A percentile compares a stretch with the other conserved stretches of the same genome.
Evolutionary conservation across 2,797 vertebrate species (phyloP).

Genomic region (Pseudochirops corinnae): DNA sequence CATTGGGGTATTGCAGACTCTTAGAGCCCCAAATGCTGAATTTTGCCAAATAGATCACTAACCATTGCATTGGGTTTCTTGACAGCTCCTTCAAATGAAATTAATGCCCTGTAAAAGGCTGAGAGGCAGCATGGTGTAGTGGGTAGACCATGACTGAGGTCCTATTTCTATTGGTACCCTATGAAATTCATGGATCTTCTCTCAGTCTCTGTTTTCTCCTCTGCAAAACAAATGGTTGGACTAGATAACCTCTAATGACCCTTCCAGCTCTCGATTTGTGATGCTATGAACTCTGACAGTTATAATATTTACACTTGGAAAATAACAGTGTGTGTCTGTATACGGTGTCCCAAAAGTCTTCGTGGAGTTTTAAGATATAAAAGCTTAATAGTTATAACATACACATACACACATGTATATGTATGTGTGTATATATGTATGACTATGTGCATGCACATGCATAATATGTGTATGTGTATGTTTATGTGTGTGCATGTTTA

Average conservation of each 20-base stretch:
- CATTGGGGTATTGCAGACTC: constrained; percentile 12
- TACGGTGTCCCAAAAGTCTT: background rate
- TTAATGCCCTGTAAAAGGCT: background rate
- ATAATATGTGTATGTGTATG: too few relatives aligned
- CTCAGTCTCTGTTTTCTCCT: background rate
- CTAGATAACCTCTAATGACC: background rate
- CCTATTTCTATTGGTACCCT: background rate
- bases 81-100: constrained; percentile 29
- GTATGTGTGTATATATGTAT: too few relatives aligned
- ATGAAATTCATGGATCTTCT: background rate
- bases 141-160: background rate
- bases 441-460: too few relatives aligned
- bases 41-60: constrained; percentile 9
- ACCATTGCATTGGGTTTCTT: background rate
- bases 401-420: too few relatives aligned
- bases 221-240: background rate
- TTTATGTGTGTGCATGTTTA: too few relatives aligned
- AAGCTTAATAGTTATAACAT: background rate
- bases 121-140: background rate
- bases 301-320: background rate
- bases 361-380: background rate
- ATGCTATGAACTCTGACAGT: background rate
- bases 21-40: constrained; percentile 18
- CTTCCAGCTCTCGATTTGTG: background rate
- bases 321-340: background rate